Evolutionary conservation across 2,888 invertebrate species (phyloP).

Genomic region (Calameuta filiformis): DNA sequence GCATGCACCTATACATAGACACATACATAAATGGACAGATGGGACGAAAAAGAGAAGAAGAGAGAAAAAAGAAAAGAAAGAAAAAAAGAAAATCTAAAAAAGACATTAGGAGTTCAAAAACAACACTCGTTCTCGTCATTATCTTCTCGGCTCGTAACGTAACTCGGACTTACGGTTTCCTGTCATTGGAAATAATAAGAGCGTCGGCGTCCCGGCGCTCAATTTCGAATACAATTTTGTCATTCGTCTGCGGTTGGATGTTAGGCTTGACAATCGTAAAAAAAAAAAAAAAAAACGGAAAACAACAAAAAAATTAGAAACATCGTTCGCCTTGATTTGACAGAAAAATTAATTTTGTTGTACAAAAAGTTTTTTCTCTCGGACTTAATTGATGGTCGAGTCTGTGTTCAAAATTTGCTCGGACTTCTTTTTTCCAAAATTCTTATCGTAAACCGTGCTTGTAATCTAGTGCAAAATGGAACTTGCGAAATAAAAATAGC

Average conservation of each 20-base stretch:
- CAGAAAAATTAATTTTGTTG: neutral
- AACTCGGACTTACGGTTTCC: constrained; percentile 5
- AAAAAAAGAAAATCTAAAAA: neutral
- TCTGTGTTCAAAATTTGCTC: too few species aligned
- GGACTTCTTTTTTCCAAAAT: too few species aligned
- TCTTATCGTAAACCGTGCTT: neutral
- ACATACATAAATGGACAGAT: neutral
- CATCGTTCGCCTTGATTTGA: too few species aligned
- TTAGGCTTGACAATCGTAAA: too few species aligned
- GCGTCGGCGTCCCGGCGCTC: neutral
- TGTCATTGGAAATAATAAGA: neutral
- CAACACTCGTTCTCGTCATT: neutral
- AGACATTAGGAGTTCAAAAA: constrained; percentile 4
- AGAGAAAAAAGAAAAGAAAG: neutral
- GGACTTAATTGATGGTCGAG: too few species aligned
- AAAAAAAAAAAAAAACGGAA: neutral
- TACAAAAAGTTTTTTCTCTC: neutral
- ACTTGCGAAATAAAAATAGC: neutral
- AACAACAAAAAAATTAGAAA: neutral
- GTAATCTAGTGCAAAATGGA: neutral
- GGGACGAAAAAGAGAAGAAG: neutral
- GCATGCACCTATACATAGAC: neutral
- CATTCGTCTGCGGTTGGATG: neutral
- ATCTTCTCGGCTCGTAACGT: constrained; percentile 7
- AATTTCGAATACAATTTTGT: neutral